Evolutionary conservation across 2,888 invertebrate genomes (phyloP).

Genomic region (Stramonita haemastoma): DNA sequence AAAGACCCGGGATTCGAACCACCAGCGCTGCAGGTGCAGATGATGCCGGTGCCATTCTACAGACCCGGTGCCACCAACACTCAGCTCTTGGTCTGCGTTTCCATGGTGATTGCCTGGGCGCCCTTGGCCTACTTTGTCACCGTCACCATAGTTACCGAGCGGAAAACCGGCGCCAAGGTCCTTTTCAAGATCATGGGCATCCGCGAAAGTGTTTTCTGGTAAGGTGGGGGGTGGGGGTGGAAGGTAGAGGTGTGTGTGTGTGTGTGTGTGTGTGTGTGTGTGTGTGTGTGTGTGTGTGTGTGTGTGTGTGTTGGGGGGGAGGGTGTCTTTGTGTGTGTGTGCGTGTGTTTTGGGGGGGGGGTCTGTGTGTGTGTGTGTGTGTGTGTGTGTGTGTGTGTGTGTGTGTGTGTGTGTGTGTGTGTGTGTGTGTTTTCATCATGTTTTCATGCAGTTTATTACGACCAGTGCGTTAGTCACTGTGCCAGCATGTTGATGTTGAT

Average conservation of each 20-base stretch:
- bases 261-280: background rate
- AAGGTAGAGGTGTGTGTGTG: background rate
- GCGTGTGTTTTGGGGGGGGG: background rate
- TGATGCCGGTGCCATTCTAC: conserved; percentile 28
- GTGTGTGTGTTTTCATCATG: background rate
- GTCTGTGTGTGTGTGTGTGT: background rate
- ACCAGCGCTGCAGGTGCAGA: conserved; percentile 28
- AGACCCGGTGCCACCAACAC: conserved; percentile 20
- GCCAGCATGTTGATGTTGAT: background rate
- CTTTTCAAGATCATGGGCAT: conserved; percentile 32
- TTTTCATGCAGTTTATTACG: background rate
- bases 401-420: background rate
- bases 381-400: background rate
- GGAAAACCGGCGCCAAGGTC: conserved; percentile 4
- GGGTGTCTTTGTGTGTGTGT: background rate
- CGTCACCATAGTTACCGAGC: conserved; percentile 26
- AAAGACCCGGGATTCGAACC: conserved; percentile 29
- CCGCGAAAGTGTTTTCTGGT: conserved; percentile 36
- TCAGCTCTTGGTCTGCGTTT: conserved; percentile 28
- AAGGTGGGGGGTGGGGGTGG: background rate
- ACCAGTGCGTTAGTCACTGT: background rate
- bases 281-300: background rate
- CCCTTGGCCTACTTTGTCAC: conserved; percentile 34
- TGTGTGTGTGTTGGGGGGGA: background rate
- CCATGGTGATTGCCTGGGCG: conserved; percentile 39